Conservation (phyloP, 2,797 vertebrate species). For the Tiaroga cobitis region DNA sequence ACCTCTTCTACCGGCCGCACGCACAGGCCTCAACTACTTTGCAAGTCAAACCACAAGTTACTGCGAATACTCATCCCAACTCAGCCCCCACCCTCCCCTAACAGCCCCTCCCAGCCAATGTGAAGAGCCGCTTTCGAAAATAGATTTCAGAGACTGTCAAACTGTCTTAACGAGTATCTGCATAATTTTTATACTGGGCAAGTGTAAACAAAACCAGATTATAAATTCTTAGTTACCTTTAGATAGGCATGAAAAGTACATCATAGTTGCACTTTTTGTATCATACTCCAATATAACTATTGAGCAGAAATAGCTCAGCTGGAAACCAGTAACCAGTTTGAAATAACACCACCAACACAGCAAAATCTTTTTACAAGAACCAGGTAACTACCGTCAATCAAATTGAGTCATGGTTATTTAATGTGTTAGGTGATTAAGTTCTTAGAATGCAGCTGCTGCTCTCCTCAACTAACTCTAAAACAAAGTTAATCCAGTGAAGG, state of each 20-base stretch:
- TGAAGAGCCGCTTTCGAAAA: constrained; percentile 56
- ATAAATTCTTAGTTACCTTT: background rate
- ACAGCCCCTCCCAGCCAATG: constrained; percentile 42
- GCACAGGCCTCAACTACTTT: constrained; percentile 71
- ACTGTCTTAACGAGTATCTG: constrained; percentile 21
- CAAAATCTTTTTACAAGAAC: constrained; percentile 29
- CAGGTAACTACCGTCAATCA: constrained; percentile 36
- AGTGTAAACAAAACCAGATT: constrained; percentile 14
- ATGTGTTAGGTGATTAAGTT: constrained; percentile 40
- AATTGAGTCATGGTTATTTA: constrained; percentile 28
- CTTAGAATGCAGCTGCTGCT: constrained; percentile 32
- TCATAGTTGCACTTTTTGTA: background rate
- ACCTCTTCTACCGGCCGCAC: constrained; percentile 56
- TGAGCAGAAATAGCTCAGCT: background rate
- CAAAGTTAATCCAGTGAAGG: background rate
- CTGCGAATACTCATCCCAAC: constrained; percentile 64
- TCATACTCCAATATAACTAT: background rate
- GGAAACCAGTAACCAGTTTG: background rate
- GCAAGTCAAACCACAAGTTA: constrained; percentile 81
- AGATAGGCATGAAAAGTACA: background rate
- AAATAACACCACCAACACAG: background rate
- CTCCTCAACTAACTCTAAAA: constrained; percentile 42
- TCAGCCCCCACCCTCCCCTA: constrained; percentile 56
- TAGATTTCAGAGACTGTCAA: constrained; percentile 40
- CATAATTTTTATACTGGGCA: constrained; percentile 16